These are phyloP conservation scores for Taxidea taxus DNA, from an alignment of 2,113 vertebrate genomes.

Conservation along the genomic window DNA sequence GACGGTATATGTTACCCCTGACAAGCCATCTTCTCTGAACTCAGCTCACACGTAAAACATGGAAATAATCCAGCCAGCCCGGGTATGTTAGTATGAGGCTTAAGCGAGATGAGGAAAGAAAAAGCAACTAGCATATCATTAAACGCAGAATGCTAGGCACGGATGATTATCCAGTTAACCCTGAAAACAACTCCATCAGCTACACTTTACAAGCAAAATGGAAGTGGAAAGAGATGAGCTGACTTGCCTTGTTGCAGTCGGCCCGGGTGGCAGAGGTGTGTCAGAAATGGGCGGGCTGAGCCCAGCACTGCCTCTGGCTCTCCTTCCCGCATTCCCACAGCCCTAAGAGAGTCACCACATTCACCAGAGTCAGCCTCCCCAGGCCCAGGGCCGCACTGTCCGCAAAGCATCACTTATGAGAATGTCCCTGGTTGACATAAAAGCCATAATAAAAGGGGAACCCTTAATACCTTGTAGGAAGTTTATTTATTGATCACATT, in stretches of 20 bases:
- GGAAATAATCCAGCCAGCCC: background rate
- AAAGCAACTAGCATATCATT: background rate
- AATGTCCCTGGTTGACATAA: background rate
- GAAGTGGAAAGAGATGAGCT: background rate
- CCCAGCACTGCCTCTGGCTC: fast-evolving
- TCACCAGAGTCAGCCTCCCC: background rate
- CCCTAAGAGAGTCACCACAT: fast-evolving
- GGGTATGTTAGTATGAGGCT: background rate
- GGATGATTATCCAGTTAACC: background rate
- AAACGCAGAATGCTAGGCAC: background rate
- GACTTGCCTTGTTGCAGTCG: fast-evolving
- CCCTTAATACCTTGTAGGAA: background rate
- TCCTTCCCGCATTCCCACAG: background rate
- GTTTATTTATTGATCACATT: background rate
- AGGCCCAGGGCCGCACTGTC: background rate
- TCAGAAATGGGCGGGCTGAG: background rate
- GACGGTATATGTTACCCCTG: background rate
- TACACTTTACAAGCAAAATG: background rate
- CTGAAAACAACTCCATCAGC: background rate
- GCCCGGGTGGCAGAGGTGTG: background rate
- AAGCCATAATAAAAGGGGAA: background rate
- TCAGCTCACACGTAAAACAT: background rate
- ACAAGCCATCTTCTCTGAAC: background rate
- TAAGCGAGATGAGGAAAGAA: background rate
- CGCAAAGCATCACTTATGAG: background rate